A percentile compares a stretch with the other conserved stretches of the same genome.
Evolutionary conservation across 2,888 invertebrate genomes (phyloP).

Genomic region (Cantharis rufa): DNA sequence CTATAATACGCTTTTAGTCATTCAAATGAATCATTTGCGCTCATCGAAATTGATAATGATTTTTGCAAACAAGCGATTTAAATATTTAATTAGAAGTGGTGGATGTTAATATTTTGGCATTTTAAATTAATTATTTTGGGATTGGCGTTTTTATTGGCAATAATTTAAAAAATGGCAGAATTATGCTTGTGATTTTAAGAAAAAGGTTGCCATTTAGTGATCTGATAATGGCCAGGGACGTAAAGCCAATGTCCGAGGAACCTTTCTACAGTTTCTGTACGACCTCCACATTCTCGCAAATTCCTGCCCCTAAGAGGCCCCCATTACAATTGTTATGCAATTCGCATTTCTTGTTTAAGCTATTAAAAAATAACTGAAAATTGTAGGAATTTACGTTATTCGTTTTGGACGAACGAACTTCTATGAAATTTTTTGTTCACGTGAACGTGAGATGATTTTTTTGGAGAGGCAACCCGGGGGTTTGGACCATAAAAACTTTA

Average conservation of each 20-base stretch:
- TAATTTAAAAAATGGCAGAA: not conserved
- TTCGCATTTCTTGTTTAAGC: conserved; percentile 9
- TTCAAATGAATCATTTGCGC: not conserved
- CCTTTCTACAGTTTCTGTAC: conserved; percentile 29
- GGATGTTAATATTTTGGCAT: not conserved
- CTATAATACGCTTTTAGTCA: not conserved
- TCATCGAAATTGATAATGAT: not conserved
- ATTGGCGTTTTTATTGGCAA: not conserved
- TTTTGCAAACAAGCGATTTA: not conserved
- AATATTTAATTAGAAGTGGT: not conserved
- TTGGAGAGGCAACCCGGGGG: not conserved
- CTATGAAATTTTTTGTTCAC: not conserved
- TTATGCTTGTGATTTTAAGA: not conserved
- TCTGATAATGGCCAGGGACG: conserved; percentile 35
- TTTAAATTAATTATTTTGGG: not conserved
- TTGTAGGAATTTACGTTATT: not conserved
- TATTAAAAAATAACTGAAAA: not conserved
- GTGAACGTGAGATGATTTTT: not conserved
- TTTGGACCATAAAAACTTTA: not conserved
- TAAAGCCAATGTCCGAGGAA: conserved; percentile 35
- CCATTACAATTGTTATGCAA: conserved; percentile 22
- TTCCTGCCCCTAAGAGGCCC: conserved; percentile 28
- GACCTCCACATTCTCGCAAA: conserved; percentile 34
- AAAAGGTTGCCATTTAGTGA: conserved; percentile 15
- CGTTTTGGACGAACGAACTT: not conserved